Evolutionary conservation across 2,113 vertebrate genomes (phyloP).

Genomic region (Hippocampus guttulatus): DNA sequence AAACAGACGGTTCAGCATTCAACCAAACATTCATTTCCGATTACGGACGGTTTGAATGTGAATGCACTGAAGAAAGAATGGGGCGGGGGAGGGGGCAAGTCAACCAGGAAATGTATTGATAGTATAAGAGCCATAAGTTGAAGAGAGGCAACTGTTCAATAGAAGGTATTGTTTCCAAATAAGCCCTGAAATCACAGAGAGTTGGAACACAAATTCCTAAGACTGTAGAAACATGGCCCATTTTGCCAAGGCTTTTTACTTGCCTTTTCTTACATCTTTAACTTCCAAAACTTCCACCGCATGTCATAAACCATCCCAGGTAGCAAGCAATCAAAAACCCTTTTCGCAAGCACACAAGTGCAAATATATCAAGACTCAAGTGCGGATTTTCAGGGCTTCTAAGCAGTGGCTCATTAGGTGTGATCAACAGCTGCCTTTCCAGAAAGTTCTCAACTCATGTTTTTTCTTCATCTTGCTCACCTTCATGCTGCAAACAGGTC

Average conservation of each 20-base stretch:
- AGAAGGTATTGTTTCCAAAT: neutral
- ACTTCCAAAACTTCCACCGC: conserved; percentile 40
- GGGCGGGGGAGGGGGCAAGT: too few relatives aligned
- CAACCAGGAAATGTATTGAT: too few relatives aligned
- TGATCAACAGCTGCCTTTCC: conserved; percentile 56
- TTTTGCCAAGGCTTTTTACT: conserved; percentile 42
- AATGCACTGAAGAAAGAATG: too few relatives aligned
- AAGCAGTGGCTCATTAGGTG: conserved; percentile 40
- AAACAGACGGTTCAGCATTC: neutral
- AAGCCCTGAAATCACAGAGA: conserved; percentile 9
- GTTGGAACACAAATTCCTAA: conserved; percentile 17
- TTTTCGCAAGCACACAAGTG: conserved; percentile 13
- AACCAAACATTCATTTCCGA: neutral
- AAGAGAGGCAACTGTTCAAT: neutral
- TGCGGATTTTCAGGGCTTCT: conserved; percentile 29
- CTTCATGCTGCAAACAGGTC: conserved; percentile 71
- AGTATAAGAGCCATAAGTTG: neutral
- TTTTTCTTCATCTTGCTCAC: conserved; percentile 30
- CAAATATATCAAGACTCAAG: conserved; percentile 27
- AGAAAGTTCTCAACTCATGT: conserved; percentile 62
- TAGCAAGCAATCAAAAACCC: conserved; percentile 26
- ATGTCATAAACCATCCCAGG: conserved; percentile 33
- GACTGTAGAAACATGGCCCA: conserved; percentile 20
- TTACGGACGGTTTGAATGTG: neutral
- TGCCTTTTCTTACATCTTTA: conserved; percentile 32